A percentile compares a stretch with the other conserved stretches of the same genome.
These are phyloP conservation scores for Typhlichthys subterraneus DNA, from an alignment of 2,797 vertebrate genomes.

Conservation along the genomic window DNA sequence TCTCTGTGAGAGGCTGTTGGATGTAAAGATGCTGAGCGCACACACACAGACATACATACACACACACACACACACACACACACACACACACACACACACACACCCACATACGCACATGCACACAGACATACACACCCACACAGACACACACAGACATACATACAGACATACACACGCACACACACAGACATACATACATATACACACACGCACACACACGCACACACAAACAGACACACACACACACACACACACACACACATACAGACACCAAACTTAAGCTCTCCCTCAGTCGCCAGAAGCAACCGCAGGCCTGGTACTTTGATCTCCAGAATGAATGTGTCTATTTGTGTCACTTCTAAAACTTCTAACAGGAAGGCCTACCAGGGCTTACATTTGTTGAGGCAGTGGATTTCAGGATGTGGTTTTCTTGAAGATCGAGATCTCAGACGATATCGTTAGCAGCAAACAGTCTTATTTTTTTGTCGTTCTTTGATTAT, in stretches of 20 bases:
- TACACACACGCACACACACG: not conserved
- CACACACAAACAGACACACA: too few relatives aligned
- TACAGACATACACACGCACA: not conserved
- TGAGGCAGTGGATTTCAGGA: slow-evolving; percentile 54
- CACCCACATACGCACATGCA: not conserved
- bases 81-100: not conserved
- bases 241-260: not conserved
- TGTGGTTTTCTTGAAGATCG: slow-evolving; percentile 64
- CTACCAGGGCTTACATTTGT: slow-evolving; percentile 44
- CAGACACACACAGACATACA: not conserved
- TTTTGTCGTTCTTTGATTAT: slow-evolving; percentile 61
- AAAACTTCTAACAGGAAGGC: slow-evolving; percentile 63
- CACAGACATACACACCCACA: too few relatives aligned
- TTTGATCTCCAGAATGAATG: slow-evolving; percentile 63
- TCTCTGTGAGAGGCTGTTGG: too few relatives aligned
- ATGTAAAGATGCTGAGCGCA: not conserved
- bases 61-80: not conserved
- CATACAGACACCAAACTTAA: slow-evolving; percentile 31
- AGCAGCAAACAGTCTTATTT: slow-evolving; percentile 55
- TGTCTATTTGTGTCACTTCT: slow-evolving; percentile 63
- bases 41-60: too few relatives aligned
- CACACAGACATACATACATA: not conserved
- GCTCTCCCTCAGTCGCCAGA: slow-evolving; percentile 33
- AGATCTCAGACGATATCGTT: slow-evolving; percentile 55
- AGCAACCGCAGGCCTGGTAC: slow-evolving; percentile 35